Evolutionary conservation across 2,888 invertebrate genomes (phyloP), one percentile per base, ranked within the genome.

Genomic region (Fragum whitleyi): DNA sequence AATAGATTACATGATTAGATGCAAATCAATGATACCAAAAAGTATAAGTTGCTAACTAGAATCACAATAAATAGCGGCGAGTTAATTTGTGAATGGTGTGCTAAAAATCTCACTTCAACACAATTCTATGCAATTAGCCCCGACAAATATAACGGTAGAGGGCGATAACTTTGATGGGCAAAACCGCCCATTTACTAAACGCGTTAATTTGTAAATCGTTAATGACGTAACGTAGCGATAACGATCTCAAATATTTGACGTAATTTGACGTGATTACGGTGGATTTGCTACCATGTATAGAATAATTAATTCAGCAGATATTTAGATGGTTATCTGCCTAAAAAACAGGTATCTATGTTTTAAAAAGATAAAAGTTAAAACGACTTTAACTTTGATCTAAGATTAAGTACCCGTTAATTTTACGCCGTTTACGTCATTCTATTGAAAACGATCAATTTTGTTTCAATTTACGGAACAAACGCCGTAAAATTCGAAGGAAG

Each of bases 131-230:
- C 65, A 42, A 65, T 65, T 65, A 42, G 42, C 21, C 65, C 3
- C 42, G 23, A 65, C 42, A 42, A 21, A 23, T 42, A 39, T 65
- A 65, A 65, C 42, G 65, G 65, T 42, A 61, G 11, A 14, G 32
- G n/a, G 61, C n/a, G 65, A 23, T 65, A 65, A 65, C 42, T 39
- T 65, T 65, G 65, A 65, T 65, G 65, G 47, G 23, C 21, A 42
- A 57, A 36, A 62, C 39, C 26, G 23, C 21, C 65, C 65, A 42
- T 65, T 42, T 11, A 47, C 47, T 47, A 65, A 62, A 42, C 23
- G 9, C 23, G 65, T 39, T 65, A 65, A 65, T 65, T 65, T 65
- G 65, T 23, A 7, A 65, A 42, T 26, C 57, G 26, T 26, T 14
- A 23, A 7, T 57, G 57, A 57, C 57, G 57, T 26, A 57, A 57